Conservation (phyloP, 2,113 vertebrate species). For the Polypterus bichir region DNA sequence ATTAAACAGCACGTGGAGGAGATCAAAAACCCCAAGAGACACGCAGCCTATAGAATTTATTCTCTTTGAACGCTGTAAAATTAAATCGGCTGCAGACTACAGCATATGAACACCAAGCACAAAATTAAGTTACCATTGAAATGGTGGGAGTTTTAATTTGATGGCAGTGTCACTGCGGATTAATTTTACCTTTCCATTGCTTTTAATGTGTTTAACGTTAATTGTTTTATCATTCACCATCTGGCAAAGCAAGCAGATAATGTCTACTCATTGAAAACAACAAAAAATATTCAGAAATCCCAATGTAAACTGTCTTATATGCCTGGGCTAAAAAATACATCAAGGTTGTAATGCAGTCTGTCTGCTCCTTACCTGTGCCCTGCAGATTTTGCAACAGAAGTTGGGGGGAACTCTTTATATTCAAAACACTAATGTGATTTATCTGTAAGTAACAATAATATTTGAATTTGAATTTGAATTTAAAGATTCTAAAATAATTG, state of each 20-base stretch:
- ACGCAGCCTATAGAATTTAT: constrained; percentile 7
- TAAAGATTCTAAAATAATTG: too few relatives aligned
- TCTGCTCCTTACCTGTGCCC: too few relatives aligned
- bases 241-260: background rate
- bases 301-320: too few relatives aligned
- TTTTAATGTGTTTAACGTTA: constrained; percentile 8
- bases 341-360: too few relatives aligned
- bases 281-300: background rate
- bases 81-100: constrained; percentile 22
- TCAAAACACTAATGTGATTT: too few relatives aligned
- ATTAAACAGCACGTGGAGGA: background rate
- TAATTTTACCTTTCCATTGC: background rate
- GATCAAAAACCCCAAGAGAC: constrained; percentile 22
- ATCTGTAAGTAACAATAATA: too few relatives aligned
- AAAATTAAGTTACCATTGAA: constrained; percentile 17
- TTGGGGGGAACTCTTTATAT: too few relatives aligned
- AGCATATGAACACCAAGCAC: constrained; percentile 9
- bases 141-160: constrained; percentile 8
- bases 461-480: too few relatives aligned
- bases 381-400: too few relatives aligned
- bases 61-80: constrained; percentile 25
- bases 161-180: constrained; percentile 5
- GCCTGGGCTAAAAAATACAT: too few relatives aligned
- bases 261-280: background rate
- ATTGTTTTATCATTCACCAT: background rate